Conservation (phyloP, 1,140 invertebrate genomes). For the Solenopsis fugax region DNA sequence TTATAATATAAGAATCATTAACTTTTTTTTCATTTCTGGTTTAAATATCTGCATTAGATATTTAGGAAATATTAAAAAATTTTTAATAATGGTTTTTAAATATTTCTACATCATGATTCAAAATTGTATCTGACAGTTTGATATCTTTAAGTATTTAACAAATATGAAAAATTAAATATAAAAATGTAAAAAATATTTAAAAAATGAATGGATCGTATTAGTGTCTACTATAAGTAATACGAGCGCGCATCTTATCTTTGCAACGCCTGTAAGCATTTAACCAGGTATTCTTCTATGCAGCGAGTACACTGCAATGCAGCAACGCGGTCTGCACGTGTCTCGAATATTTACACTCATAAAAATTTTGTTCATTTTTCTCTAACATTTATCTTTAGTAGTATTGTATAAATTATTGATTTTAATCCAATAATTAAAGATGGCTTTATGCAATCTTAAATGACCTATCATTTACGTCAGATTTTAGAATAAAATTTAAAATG, state of each 20-base stretch:
- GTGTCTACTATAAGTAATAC: background rate
- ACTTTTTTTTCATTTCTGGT: background rate
- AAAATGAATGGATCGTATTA: background rate
- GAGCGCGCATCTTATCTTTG: background rate
- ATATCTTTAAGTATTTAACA: background rate
- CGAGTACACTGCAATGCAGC: background rate
- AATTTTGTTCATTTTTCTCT: background rate
- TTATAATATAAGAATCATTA: background rate
- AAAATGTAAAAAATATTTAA: no score
- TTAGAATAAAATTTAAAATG: background rate
- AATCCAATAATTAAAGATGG: background rate
- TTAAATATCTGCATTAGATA: background rate
- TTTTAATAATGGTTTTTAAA: no score
- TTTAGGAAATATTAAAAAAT: background rate
- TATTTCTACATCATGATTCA: background rate
- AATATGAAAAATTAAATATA: no score
- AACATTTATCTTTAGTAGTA: background rate
- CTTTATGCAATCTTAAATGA: background rate
- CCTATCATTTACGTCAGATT: background rate
- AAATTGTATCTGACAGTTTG: background rate
- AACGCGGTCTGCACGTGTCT: background rate
- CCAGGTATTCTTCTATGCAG: background rate
- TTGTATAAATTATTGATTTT: conserved; percentile 1
- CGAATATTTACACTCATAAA: background rate
- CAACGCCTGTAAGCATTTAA: background rate